Evolutionary conservation across 2,113 vertebrate species (phyloP).

Genomic region (Ceyx margarethae): DNA sequence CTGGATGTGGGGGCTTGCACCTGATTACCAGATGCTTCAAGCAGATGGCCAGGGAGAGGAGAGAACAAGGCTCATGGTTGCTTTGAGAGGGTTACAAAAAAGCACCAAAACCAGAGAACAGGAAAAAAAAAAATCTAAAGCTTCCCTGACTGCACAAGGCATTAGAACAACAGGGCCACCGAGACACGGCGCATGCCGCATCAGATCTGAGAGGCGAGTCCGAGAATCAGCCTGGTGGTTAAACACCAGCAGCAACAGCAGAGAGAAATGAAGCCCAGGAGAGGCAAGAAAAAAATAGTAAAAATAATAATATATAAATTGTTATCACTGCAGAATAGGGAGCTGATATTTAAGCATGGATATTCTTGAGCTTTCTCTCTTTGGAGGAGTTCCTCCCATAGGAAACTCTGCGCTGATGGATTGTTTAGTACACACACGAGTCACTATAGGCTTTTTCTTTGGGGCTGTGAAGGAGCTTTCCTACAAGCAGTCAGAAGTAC

Average conservation of each 20-base stretch:
- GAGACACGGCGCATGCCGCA: not conserved
- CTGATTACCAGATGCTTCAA: conserved; percentile 85
- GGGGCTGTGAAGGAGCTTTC: conserved; percentile 35
- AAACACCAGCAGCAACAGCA: not conserved
- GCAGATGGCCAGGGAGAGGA: conserved; percentile 82
- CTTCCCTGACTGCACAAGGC: conserved; percentile 34
- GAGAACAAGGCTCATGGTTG: conserved; percentile 75
- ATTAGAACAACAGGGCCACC: not conserved
- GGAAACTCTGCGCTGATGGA: not conserved
- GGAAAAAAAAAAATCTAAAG: not conserved
- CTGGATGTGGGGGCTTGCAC: conserved; percentile 78
- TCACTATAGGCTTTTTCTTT: not conserved
- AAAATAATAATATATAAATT: no score
- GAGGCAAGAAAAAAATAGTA: not conserved
- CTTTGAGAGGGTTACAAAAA: conserved; percentile 77
- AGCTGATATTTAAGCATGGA: not conserved
- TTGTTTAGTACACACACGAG: not conserved
- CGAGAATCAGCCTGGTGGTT: not conserved
- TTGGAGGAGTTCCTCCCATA: not conserved
- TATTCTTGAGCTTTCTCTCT: not conserved
- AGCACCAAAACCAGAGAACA: conserved; percentile 72
- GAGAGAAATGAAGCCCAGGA: not conserved
- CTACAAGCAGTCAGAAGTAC: not conserved
- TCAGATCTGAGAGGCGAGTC: not conserved
- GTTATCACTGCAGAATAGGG: not conserved